A percentile compares a stretch with the other conserved stretches of the same genome.
Evolutionary conservation across 2,888 invertebrate genomes (phyloP).

Genomic region (Nemoura dubitans): DNA sequence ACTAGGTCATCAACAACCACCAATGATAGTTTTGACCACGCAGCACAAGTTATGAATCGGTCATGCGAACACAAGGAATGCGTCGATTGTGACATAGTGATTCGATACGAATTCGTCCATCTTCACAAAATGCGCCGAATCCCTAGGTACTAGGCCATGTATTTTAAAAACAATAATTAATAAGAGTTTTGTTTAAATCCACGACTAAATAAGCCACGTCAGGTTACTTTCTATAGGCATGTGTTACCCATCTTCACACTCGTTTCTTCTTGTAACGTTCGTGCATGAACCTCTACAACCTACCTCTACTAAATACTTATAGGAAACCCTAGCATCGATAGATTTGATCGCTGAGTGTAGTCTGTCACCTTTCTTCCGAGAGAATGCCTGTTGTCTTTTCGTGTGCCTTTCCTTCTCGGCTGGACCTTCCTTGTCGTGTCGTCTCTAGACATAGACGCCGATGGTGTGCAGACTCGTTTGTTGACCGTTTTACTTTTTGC

Average conservation of each 20-base stretch:
- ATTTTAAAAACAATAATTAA: neutral
- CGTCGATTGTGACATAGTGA: neutral
- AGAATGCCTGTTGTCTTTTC: neutral
- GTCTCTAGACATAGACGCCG: neutral
- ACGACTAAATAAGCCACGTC: neutral
- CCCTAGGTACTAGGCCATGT: neutral
- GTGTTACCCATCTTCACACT: neutral
- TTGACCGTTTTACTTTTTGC: neutral
- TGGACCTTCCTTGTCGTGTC: neutral
- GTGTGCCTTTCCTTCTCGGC: neutral
- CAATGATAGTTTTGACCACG: conserved; percentile 21
- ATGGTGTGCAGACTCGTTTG: neutral
- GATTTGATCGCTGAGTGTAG: neutral
- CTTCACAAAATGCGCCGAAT: neutral
- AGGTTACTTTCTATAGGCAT: neutral
- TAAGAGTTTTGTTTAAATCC: neutral
- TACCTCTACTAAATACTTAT: neutral
- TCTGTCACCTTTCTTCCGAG: neutral
- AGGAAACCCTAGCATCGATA: neutral
- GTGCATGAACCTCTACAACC: neutral
- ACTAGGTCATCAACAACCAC: conserved; percentile 32
- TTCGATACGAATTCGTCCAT: neutral
- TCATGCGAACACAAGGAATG: neutral
- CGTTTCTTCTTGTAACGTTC: neutral
- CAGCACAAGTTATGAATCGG: neutral